These are phyloP conservation scores for Plutomurus gul DNA, from an alignment of 1,140 invertebrate species.

Conservation along the genomic window DNA sequence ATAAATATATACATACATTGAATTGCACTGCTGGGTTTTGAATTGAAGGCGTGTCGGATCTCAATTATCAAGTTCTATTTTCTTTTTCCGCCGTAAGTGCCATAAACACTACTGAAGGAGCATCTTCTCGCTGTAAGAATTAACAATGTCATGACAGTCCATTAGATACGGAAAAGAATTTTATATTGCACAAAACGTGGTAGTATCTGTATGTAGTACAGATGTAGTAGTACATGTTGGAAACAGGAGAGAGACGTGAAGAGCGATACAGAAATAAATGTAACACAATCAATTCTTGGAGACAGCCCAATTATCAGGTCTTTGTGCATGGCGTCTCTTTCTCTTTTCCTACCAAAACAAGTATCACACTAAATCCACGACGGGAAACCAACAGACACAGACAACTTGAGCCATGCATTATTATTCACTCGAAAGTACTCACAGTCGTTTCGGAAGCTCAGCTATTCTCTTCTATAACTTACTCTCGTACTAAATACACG, in stretches of 20 bases:
- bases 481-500: no score
- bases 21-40: neutral
- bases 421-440: neutral
- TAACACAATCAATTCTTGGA: conserved; percentile 25
- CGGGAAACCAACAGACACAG: neutral
- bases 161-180: no score
- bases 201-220: no score
- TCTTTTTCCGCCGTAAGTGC: neutral
- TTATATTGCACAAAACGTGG: no score
- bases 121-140: neutral
- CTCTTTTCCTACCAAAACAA: neutral
- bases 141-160: no score
- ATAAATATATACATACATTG: neutral
- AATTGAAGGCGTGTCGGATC: neutral
- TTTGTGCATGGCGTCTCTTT: conserved; percentile 13
- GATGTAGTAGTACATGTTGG: no score
- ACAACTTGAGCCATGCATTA: neutral
- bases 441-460: no score
- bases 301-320: conserved; percentile 22
- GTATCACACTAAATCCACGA: neutral
- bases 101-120: neutral
- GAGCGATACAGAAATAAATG: conserved; percentile 15
- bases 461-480: no score
- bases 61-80: neutral
- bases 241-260: neutral